Evolutionary conservation across 2,888 invertebrate species (phyloP).

Genomic region (Archips crataeganus): DNA sequence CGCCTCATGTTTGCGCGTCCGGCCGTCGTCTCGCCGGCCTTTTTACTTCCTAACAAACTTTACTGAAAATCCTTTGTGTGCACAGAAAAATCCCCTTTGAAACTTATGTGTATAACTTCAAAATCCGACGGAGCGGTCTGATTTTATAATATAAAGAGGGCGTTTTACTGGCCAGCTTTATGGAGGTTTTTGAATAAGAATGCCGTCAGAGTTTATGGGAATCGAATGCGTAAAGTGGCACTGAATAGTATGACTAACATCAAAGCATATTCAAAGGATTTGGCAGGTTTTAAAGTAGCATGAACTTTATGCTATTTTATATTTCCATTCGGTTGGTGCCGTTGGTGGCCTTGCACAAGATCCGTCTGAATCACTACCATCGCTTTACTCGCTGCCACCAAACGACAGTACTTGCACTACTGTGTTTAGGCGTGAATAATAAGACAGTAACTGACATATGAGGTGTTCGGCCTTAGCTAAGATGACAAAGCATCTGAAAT

Average conservation of each 20-base stretch:
- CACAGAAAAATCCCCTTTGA: conserved; percentile 35
- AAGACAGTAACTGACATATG: no score
- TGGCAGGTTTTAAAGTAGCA: neutral
- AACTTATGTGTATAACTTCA: conserved; percentile 37
- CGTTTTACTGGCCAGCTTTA: conserved; percentile 20
- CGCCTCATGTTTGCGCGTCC: conserved; percentile 30
- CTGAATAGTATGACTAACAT: neutral
- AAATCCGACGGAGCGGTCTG: conserved; percentile 32
- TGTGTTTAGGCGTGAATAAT: no score
- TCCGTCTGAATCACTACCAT: no score
- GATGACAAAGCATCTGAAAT: no score
- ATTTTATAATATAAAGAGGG: conserved; percentile 29
- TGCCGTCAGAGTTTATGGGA: neutral
- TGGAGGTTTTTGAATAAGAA: conserved; percentile 3
- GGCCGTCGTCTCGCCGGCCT: conserved; percentile 44
- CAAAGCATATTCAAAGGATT: neutral
- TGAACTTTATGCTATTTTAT: neutral
- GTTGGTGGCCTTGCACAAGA: no score
- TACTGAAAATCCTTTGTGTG: conserved; percentile 39
- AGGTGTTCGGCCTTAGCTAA: no score
- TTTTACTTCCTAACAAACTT: conserved; percentile 62
- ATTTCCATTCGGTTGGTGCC: no score
- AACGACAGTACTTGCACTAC: no score
- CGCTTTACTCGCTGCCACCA: no score
- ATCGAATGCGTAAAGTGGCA: conserved; percentile 11